Conservation (phyloP, 2,888 invertebrate genomes). For the Arctia plantaginis region DNA sequence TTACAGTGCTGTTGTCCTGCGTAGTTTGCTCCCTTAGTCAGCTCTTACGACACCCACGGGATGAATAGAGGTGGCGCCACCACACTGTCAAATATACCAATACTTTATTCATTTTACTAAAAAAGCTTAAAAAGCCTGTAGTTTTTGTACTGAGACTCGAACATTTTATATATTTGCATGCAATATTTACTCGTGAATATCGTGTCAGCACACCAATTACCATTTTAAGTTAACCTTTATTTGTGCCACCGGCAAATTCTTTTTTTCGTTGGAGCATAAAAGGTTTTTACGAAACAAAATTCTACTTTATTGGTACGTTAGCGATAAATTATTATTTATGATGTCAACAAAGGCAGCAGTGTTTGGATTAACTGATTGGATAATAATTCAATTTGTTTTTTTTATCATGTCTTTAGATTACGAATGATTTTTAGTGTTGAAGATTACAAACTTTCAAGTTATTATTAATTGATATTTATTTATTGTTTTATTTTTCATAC, state of each 20-base stretch:
- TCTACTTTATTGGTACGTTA: slow-evolving; percentile 57
- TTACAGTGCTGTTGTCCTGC: no score
- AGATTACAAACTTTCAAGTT: neutral
- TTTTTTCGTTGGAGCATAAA: slow-evolving; percentile 44
- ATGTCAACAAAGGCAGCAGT: slow-evolving; percentile 9
- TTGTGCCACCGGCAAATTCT: slow-evolving; percentile 37
- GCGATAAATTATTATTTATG: slow-evolving; percentile 46
- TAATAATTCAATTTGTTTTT: slow-evolving; percentile 2
- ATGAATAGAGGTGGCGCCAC: no score
- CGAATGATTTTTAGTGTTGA: neutral
- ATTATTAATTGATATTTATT: no score
- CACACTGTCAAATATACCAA: no score
- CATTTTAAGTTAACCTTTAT: slow-evolving; percentile 63
- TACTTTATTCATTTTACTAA: slow-evolving; percentile 24
- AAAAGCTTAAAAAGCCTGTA: slow-evolving; percentile 33
- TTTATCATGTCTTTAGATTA: neutral
- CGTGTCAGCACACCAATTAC: slow-evolving; percentile 62
- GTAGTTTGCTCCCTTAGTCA: no score
- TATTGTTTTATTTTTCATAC: no score
- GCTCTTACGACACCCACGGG: no score
- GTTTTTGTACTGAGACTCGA: slow-evolving; percentile 38
- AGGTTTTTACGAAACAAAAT: slow-evolving; percentile 44
- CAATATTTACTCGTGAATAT: slow-evolving; percentile 59
- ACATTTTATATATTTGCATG: slow-evolving; percentile 61
- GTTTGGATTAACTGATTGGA: slow-evolving; percentile 3